Conservation (phyloP, 1,140 invertebrate species). For the Brachionus sp. region DNA sequence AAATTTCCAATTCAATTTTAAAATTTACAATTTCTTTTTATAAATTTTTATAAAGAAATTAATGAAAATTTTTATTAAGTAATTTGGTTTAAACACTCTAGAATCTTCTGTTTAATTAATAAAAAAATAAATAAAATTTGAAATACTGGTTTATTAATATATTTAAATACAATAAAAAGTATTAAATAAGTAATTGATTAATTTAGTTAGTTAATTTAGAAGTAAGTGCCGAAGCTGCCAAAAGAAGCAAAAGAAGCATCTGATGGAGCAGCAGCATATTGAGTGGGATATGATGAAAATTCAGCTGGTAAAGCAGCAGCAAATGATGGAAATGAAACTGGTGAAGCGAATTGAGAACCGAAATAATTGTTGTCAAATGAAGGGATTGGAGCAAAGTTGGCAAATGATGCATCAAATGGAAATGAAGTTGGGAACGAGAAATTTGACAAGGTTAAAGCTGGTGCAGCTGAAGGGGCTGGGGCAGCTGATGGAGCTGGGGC, state of each 20-base stretch:
- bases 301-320: neutral
- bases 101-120: no score
- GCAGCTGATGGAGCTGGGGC: neutral
- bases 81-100: no score
- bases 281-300: neutral
- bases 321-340: neutral
- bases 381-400: neutral
- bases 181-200: no score
- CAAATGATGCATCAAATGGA: neutral
- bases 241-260: neutral
- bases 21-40: no score
- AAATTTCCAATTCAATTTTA: no score
- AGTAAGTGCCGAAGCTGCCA: neutral
- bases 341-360: neutral
- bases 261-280: neutral
- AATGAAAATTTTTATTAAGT: no score
- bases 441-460: neutral
- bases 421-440: neutral
- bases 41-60: no score
- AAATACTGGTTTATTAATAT: no score
- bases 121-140: no score
- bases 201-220: neutral
- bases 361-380: neutral
- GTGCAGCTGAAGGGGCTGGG: neutral
- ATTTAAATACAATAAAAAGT: no score